These are phyloP conservation scores for Cheilosia soror DNA, from an alignment of 2,888 invertebrate species.

Conservation along the genomic window DNA sequence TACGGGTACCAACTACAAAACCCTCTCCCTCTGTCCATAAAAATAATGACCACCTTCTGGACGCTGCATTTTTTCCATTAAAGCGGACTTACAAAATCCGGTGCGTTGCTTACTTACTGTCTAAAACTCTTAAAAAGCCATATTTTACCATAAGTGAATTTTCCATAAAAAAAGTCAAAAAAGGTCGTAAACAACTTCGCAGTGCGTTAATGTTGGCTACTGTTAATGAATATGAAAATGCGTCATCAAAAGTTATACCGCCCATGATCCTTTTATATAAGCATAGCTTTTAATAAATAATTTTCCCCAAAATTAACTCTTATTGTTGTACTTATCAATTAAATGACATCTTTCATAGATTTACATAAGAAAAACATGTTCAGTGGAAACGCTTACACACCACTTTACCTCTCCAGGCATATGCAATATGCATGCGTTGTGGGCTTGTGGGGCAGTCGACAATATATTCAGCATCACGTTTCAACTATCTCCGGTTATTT, in stretches of 20 bases:
- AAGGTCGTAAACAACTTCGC: not conserved
- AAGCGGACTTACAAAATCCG: not conserved
- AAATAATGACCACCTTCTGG: no score
- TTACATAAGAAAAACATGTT: slow-evolving; percentile 27
- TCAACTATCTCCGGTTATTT: slow-evolving; percentile 63
- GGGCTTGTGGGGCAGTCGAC: not conserved
- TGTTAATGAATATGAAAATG: not conserved
- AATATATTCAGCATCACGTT: slow-evolving; percentile 64
- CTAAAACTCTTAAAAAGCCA: not conserved
- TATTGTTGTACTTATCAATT: slow-evolving; percentile 26
- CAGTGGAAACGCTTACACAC: not conserved
- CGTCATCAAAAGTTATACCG: not conserved
- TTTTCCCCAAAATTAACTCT: not conserved
- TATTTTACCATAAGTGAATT: not conserved
- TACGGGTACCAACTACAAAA: no score
- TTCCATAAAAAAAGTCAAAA: not conserved
- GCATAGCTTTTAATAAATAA: not conserved
- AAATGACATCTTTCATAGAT: slow-evolving; percentile 24
- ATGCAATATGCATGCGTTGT: not conserved
- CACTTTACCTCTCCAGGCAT: not conserved
- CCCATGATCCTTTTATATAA: not conserved
- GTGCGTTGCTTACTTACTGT: not conserved
- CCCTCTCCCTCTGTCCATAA: no score
- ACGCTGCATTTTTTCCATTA: not conserved
- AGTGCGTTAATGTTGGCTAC: not conserved